Evolutionary conservation across 2,888 invertebrate species (phyloP).

Genomic region (Tiphia femorata): DNA sequence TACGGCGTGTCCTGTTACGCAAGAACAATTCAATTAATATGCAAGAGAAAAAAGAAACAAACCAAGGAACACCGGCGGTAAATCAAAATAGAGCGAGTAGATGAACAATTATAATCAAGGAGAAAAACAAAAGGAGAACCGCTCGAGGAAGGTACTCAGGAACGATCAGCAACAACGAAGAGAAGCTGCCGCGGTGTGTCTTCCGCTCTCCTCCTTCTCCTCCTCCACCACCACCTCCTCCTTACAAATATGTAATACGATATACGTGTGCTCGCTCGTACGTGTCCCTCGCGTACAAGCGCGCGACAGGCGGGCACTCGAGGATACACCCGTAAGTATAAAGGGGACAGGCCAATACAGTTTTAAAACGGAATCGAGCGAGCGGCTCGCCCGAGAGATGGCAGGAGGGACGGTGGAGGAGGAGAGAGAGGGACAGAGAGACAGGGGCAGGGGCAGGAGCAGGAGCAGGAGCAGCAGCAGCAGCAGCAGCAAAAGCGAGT

Average conservation of each 20-base stretch:
- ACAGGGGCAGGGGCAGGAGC: background rate
- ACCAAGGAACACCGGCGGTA: too few relatives aligned
- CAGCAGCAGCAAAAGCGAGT: constrained; percentile 49
- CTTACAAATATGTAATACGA: constrained; percentile 47
- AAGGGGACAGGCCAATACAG: constrained; percentile 48
- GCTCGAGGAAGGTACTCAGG: constrained; percentile 45
- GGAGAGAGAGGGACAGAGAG: constrained; percentile 1
- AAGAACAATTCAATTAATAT: too few relatives aligned
- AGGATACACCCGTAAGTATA: constrained; percentile 30
- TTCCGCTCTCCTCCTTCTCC: constrained; percentile 37
- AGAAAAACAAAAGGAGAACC: too few relatives aligned
- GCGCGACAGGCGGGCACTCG: background rate
- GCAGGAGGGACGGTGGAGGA: background rate
- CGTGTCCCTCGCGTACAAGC: constrained; percentile 10
- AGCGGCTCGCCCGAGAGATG: too few relatives aligned
- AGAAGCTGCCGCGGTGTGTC: constrained; percentile 33
- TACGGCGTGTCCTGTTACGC: too few relatives aligned
- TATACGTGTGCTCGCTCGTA: constrained; percentile 24
- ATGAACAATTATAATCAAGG: too few relatives aligned
- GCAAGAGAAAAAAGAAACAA: too few relatives aligned
- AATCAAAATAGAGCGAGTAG: too few relatives aligned
- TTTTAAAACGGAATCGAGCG: constrained; percentile 49
- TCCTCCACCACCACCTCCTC: constrained; percentile 24
- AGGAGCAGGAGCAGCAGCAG: constrained; percentile 40
- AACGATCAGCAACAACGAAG: constrained; percentile 34